phyloP scores from a whole-genome alignment of 2,113 vertebrate genomes.

The Caranx melampygus region DNA sequence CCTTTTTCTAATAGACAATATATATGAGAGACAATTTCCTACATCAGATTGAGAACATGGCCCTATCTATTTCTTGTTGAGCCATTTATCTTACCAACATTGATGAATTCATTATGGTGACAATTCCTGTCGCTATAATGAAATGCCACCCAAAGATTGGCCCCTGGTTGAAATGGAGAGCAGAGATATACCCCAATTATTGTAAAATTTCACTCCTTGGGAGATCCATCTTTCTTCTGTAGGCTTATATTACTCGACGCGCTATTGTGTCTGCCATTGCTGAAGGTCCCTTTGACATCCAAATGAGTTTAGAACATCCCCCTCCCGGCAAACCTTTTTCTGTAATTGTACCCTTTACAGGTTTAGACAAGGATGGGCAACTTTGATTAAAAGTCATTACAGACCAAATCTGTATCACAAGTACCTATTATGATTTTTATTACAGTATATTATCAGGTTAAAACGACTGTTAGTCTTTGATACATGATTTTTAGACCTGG shows the following conservation, averaged over 20 bases:
- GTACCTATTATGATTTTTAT: conserved; percentile 48
- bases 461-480: conserved; percentile 31
- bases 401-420: conserved; percentile 31
- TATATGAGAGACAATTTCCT: conserved; percentile 87
- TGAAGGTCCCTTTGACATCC: conserved; percentile 68
- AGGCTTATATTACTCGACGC: conserved; percentile 59
- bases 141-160: conserved; percentile 85
- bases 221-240: conserved; percentile 80
- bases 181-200: conserved; percentile 84
- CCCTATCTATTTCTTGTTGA: conserved; percentile 86
- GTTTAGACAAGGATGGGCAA: conserved; percentile 45
- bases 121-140: conserved; percentile 89
- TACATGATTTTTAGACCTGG: background rate
- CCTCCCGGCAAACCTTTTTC: conserved; percentile 44
- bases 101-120: conserved; percentile 93
- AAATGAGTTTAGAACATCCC: conserved; percentile 58
- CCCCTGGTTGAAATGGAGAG: conserved; percentile 85
- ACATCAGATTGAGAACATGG: conserved; percentile 85
- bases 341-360: conserved; percentile 59
- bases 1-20: conserved; percentile 86
- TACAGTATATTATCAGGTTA: conserved; percentile 27
- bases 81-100: conserved; percentile 90
- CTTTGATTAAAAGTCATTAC: conserved; percentile 40
- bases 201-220: conserved; percentile 79
- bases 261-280: conserved; percentile 50